Conservation (phyloP, 2,888 invertebrate genomes). For the Hedychridium roseum region DNA sequence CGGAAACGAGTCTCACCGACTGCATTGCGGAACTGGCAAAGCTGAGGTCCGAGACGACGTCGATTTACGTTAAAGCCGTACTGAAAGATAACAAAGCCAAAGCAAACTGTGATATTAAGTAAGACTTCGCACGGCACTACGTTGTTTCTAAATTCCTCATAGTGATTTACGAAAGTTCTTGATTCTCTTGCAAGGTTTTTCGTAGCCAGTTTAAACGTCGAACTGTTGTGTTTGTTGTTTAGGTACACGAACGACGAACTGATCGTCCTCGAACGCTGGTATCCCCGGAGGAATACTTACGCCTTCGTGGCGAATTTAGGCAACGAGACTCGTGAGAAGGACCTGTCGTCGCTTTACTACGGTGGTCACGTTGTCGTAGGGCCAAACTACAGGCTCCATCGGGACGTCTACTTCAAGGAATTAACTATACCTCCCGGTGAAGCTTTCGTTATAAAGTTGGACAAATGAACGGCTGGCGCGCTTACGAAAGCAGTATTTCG, state of each 20-base stretch:
- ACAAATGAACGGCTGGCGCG: conserved; percentile 64
- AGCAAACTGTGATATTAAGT: conserved; percentile 74
- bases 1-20: conserved; percentile 64
- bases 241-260: conserved; percentile 70
- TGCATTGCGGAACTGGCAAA: conserved; percentile 70
- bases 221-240: conserved; percentile 9
- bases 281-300: conserved; percentile 79
- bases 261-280: conserved; percentile 80
- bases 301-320: conserved; percentile 81
- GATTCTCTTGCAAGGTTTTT: conserved; percentile 1
- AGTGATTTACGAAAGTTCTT: background rate
- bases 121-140: conserved; percentile 12
- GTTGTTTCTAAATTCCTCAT: background rate
- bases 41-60: conserved; percentile 72
- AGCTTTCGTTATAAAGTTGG: conserved; percentile 71
- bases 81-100: conserved; percentile 71
- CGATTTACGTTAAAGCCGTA: conserved; percentile 77
- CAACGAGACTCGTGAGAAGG: conserved; percentile 68
- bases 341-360: conserved; percentile 79
- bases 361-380: conserved; percentile 73
- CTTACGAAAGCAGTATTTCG: too few relatives aligned
- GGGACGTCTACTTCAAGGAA: conserved; percentile 67
- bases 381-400: conserved; percentile 61
- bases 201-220: background rate
- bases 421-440: conserved; percentile 69